phyloP scores from a whole-genome alignment of 2,113 vertebrate species.

The Paratilapia polleni region DNA sequence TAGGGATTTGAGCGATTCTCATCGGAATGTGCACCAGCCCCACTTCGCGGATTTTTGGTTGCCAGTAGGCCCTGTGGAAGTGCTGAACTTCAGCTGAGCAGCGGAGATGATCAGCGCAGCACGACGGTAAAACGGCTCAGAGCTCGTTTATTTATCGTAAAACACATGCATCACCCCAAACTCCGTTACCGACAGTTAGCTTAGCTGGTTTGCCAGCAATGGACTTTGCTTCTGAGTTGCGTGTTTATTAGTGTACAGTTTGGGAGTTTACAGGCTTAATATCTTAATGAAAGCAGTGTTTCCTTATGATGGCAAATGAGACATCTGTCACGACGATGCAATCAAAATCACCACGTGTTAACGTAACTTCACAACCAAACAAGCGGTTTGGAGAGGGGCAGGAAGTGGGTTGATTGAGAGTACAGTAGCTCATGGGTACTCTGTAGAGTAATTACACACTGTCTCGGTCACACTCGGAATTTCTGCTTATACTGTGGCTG shows the following conservation, averaged over 20 bases:
- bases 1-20: slow-evolving; percentile 42
- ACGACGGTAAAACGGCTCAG: neutral
- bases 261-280: neutral
- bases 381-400: slow-evolving; percentile 31
- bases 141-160: slow-evolving; percentile 1
- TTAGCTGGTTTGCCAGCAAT: slow-evolving; percentile 12
- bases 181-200: neutral
- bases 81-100: slow-evolving; percentile 50
- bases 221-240: neutral
- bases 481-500: neutral
- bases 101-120: neutral
- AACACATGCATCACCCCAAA: neutral
- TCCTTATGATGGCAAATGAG: neutral
- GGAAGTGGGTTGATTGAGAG: slow-evolving; percentile 53
- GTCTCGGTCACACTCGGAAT: neutral
- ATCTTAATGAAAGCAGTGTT: neutral
- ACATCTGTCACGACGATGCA: slow-evolving; percentile 3
- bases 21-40: slow-evolving; percentile 43
- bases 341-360: slow-evolving; percentile 56
- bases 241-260: neutral
- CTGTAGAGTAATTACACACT: neutral
- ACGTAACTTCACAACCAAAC: slow-evolving; percentile 37
- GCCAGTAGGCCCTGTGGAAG: slow-evolving; percentile 56
- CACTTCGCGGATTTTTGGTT: slow-evolving; percentile 51
- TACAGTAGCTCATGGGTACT: slow-evolving; percentile 27